Evolutionary conservation across 2,888 invertebrate species (phyloP).

Genomic region (Drosophila aldrichi): DNA sequence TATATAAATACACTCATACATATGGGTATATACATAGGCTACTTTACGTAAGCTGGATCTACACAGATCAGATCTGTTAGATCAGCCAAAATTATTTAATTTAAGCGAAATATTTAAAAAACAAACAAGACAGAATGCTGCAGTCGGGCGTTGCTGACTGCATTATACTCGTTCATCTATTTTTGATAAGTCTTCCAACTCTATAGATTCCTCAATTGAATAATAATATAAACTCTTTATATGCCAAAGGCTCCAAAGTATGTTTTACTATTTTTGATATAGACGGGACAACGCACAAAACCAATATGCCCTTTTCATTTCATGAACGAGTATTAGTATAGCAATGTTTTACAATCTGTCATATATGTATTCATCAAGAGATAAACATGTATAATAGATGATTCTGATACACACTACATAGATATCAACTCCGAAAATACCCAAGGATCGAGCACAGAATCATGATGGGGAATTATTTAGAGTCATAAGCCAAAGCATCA

Average conservation of each 20-base stretch:
- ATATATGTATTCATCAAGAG: background rate
- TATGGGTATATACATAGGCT: background rate
- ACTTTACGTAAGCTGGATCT: constrained; percentile 34
- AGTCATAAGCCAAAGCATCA: background rate
- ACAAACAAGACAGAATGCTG: background rate
- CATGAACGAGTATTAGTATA: background rate
- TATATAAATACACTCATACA: background rate
- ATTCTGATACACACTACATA: background rate
- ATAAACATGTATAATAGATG: background rate
- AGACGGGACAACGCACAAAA: background rate
- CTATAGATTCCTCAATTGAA: too few relatives aligned
- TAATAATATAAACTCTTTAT: too few relatives aligned
- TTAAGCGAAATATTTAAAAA: background rate
- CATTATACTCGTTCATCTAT: background rate
- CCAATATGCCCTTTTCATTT: background rate
- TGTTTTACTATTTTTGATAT: background rate
- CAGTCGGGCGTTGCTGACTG: background rate
- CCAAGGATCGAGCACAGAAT: background rate
- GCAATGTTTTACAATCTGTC: background rate
- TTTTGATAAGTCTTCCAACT: too few relatives aligned
- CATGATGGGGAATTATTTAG: too few relatives aligned
- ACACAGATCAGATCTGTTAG: background rate
- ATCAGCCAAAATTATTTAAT: background rate
- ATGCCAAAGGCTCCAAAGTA: background rate
- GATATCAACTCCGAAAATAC: background rate